Evolutionary conservation across 2,888 invertebrate species (phyloP), one percentile per base, ranked within the genome.

Genomic region (Leptopilina drosophilae): DNA sequence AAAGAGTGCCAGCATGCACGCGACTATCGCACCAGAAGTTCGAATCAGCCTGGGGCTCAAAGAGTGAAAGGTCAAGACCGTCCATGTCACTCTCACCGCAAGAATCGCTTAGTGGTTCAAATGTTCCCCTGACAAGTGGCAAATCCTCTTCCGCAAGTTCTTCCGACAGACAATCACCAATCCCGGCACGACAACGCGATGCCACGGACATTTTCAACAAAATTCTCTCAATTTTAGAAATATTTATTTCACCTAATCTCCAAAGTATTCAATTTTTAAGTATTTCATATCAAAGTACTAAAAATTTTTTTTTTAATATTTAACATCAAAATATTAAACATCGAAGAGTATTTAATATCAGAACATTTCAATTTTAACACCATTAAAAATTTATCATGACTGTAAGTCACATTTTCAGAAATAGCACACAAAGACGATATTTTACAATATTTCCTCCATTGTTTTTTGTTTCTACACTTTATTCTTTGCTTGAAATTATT

Each of bases 11-110:
- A 77, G 91, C 90, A 82, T 90, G 91, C 80, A 91, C 89, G 78
- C 88, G 88, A 80, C 88, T 87, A 85, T 89, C 88, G 87, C 89
- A 91, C 91, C 90, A 91, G 83, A 89, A 91, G 85, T 86, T 88
- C 77, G 86, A 82, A 84, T 89, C 89, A 82, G 87, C 87, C 76
- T 94, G 94, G 75, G 94, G 94, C 89, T 95, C 95, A 90, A 95
- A 95, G 85, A 95, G 91, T 82, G 94, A 93, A 88, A 95, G 92
- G 92, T 95, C 95, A 85, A 95, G 92, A 82, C 95, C 95, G 85
- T 95, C 95, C 94, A 95, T 94, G 90, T 95, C 95, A 90, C 91
- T 91, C 84, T 91, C 91, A 90, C 94, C 94, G 88, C 94, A 94
- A 78, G 94, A 94, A 84, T 94, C 94, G 80, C 94, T 94, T 87